Base-by-base conservation (phyloP, 1,140 invertebrate species). In the Eulimnadia texana region DNA sequence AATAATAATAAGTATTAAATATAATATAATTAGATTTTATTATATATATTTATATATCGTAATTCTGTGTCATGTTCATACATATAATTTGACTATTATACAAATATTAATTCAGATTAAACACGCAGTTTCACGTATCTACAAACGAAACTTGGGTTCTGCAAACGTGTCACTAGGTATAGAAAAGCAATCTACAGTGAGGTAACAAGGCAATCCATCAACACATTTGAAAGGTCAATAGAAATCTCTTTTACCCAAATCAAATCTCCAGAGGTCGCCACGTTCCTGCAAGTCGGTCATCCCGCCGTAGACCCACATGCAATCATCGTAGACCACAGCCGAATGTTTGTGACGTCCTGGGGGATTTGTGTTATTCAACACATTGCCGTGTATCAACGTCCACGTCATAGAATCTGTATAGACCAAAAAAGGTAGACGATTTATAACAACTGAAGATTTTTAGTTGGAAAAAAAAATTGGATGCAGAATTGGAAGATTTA, bases 301-400 rank as follows among this genome's bases (percentile, higher is more conserved):
- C 0, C 91, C 91, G 3, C 88, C 91, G 72, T 88, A 91, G 68
- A 93, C 78, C 80, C 88, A 93, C 79, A 93, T 87, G 0, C 80
- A 77, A 54, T 82, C 79, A 51, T 82, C 84, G 68, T 90, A 83
- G 16, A 91, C 73, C 9, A 91, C 82, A 1, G 87, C 86, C 0
- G 86, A 86, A 74, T 93, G 90, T 67, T 86, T 87, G 74, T 92
- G 88, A 42, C 89, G 77, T 3, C 84, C 81, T 56, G 87, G 81
- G 23, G 85, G 83, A 53, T 28, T 1, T 1, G 20, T 53, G 10
- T n/a, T 22, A 16, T 55, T 20, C 3, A 19, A 16, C 29, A 24
- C 24, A 25, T n/a, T 29, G 3, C 60, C 50, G 29, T 42, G 25
- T 3, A 54, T 52, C 29, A 47, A 27, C 28, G 23, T 29, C 50